Conservation (phyloP, 2,888 invertebrate species). For the Amphipyra berbera region DNA sequence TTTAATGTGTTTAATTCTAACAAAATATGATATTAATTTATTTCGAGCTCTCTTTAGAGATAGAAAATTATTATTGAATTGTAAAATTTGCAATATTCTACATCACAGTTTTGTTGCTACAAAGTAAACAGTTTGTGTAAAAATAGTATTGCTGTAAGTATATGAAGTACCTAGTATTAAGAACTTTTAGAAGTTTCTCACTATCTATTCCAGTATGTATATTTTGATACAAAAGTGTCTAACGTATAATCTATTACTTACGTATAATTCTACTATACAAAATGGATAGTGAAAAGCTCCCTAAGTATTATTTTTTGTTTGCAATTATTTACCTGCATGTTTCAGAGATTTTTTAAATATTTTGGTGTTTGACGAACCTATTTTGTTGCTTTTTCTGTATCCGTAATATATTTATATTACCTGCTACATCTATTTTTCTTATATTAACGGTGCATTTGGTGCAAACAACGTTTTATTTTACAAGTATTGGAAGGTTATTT, state of each 20-base stretch:
- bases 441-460: conserved; percentile 5
- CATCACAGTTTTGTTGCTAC: conserved; percentile 43
- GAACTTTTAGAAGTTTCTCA: conserved; percentile 17
- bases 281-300: conserved; percentile 10
- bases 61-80: conserved; percentile 27
- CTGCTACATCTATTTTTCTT: background rate
- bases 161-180: conserved; percentile 27
- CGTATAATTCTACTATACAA: no score
- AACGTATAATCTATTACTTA: background rate
- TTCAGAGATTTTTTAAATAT: conserved; percentile 15
- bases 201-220: conserved; percentile 10
- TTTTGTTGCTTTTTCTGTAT: conserved; percentile 22
- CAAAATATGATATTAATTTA: conserved; percentile 53
- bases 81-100: conserved; percentile 34
- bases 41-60: conserved; percentile 55
- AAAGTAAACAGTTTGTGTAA: conserved; percentile 21
- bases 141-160: conserved; percentile 14
- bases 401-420: conserved; percentile 3
- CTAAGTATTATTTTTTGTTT: conserved; percentile 7
- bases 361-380: conserved; percentile 21
- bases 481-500: background rate
- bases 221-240: conserved; percentile 9
- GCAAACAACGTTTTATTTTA: conserved; percentile 3
- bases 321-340: conserved; percentile 12
- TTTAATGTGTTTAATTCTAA: conserved; percentile 64